Evolutionary conservation across 2,888 invertebrate genomes (phyloP), one percentile per base, ranked within the genome.

Genomic region (Standfussiana lucernea): DNA sequence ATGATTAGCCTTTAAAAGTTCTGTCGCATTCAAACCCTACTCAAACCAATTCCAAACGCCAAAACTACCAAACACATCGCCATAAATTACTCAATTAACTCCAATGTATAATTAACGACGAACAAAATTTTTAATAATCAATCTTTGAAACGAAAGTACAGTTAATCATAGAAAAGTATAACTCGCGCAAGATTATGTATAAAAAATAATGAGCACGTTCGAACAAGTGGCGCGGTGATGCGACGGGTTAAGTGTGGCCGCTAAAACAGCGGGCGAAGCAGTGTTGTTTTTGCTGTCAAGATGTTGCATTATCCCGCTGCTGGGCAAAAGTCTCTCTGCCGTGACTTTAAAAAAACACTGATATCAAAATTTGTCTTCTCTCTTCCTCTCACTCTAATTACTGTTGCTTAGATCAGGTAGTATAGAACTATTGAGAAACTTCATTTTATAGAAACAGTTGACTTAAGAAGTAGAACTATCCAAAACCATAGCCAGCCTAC

Each of bases 161-260:
- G 95, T 94, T 95, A 95, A 92, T 92, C 93, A 92, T 90, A 90
- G 92, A 93, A 93, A 92, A 90, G 92, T 91, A 91, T 91, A 92
- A 90, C 82, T 80, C 84, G 86, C 83, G 85, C 86, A 89, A 79
- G 90, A 91, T 92, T 92, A 90, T 86, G 86, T 89, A 91, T 91
- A 94, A 95, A 95, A 96, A 95, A 94, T 95, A 95, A 96, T 95
- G 94, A 95, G 94, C 90, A 92, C 91, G 92, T 94, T 93, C 91
- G 91, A 91, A 93, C 92, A 92, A 94, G 94, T 94, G 93, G 93
- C 93, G 92, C 92, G 94, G 91, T 90, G 85, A 88, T 89, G 90
- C 90, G 90, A 90, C 89, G 86, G 75, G 80, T 77, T 73, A 45
- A 53, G 88, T 89, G 62, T 76, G 91, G 94, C 94, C 86, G 89